Evolutionary conservation across 1,140 invertebrate genomes (phyloP).

Genomic region (Mercenaria mercenaria): DNA sequence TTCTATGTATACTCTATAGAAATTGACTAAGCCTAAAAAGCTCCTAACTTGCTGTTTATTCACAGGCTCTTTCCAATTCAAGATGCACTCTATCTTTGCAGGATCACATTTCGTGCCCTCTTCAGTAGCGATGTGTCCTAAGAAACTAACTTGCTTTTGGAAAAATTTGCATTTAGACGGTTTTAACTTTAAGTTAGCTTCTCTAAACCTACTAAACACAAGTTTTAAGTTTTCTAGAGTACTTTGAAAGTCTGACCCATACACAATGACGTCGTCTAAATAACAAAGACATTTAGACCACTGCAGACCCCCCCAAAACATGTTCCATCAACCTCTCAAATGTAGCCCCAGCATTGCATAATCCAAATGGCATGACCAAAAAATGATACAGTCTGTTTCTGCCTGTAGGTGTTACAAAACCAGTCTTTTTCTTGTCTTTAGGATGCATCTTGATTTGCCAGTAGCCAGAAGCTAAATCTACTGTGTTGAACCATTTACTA

Average conservation of each 20-base stretch:
- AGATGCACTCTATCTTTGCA: slow-evolving; percentile 77
- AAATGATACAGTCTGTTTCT: slow-evolving; percentile 8
- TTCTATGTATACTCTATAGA: slow-evolving; percentile 77
- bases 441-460: background rate
- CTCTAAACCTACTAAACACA: slow-evolving; percentile 69
- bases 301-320: background rate
- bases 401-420: background rate
- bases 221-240: slow-evolving; percentile 37
- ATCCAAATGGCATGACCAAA: background rate
- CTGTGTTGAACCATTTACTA: background rate
- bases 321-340: slow-evolving; percentile 9
- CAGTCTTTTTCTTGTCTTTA: background rate
- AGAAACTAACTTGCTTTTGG: slow-evolving; percentile 64
- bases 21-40: slow-evolving; percentile 78
- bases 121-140: slow-evolving; percentile 75
- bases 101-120: slow-evolving; percentile 74
- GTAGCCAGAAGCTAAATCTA: background rate
- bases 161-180: slow-evolving; percentile 73
- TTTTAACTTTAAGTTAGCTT: slow-evolving; percentile 75
- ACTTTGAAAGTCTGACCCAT: slow-evolving; percentile 39
- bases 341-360: slow-evolving; percentile 7
- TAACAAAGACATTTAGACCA: slow-evolving; percentile 49
- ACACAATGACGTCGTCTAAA: slow-evolving; percentile 69
- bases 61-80: slow-evolving; percentile 76
- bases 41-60: slow-evolving; percentile 71